Evolutionary conservation across 2,113 vertebrate species (phyloP).

Genomic region (Uropsilus gracilis): DNA sequence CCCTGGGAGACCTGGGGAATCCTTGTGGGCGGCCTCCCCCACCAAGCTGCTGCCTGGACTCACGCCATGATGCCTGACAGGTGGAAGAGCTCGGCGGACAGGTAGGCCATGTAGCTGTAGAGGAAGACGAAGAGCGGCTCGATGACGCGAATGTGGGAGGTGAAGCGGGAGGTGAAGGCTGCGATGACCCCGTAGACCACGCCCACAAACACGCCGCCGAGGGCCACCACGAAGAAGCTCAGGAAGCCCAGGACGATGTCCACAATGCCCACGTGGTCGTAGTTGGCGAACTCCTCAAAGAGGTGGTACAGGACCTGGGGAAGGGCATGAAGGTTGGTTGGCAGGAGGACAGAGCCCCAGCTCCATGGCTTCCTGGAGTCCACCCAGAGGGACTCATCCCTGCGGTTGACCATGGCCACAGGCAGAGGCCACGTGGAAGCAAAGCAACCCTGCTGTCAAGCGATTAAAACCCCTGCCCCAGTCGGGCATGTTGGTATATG

Average conservation of each 20-base stretch:
- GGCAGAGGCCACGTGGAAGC: not conserved
- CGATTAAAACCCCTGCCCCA: not conserved
- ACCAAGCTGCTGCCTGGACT: conserved; percentile 76
- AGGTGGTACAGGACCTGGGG: conserved; percentile 96
- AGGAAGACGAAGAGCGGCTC: conserved; percentile 99
- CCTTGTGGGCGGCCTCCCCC: not conserved
- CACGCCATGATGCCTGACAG: conserved; percentile 99
- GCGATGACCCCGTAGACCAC: conserved; percentile 94
- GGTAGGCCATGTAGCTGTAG: conserved; percentile 99
- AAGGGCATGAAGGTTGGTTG: not conserved
- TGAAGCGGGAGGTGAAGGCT: conserved; percentile 98
- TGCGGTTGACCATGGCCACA: not conserved
- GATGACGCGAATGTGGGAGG: conserved; percentile 96
- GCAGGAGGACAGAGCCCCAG: not conserved
- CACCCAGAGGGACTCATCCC: not conserved
- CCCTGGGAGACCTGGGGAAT: not conserved
- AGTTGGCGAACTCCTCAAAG: conserved; percentile 92
- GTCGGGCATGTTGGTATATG: too few relatives aligned
- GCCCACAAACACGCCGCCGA: conserved; percentile 95
- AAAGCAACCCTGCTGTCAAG: not conserved
- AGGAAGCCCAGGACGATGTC: conserved; percentile 93
- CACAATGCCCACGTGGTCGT: conserved; percentile 85
- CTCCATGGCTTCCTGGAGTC: not conserved
- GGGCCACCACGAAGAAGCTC: conserved; percentile 95
- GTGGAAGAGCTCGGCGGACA: conserved; percentile 97